Evolutionary conservation across 2,888 invertebrate species (phyloP), one percentile per base, ranked within the genome.

Genomic region (Cataglyphis albicans): DNA sequence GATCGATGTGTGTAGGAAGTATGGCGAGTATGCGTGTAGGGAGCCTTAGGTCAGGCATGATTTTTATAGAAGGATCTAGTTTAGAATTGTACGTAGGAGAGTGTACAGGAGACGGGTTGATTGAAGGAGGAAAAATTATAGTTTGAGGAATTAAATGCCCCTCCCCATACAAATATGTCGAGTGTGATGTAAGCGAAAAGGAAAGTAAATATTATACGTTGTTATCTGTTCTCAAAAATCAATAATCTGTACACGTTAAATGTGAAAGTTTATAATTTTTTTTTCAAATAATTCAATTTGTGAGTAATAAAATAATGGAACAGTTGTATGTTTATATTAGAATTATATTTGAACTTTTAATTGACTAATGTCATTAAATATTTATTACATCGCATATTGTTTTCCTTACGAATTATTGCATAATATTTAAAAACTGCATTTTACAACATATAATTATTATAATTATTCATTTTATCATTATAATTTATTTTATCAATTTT

Each of bases 1-100:
- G 65, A 75, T 75, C 76, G 65, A 75, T 38, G 76, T 65, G 64
- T 75, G 76, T 65, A 65, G 65, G 76, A 55, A 76, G 67, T 76
- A 65, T 55, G 67, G 67, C 65, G 65, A n/a, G 76, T 65, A 65
- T 55, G 61, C 32, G 76, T 65, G 65, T 55, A 55, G 65, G 38
- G 38, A 65, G 76, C 65, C 75, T 75, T 64, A 64, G 75, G 48
- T 64, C 76, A 76, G n/a, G n/a, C 55, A 38, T n/a, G 29, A 52
- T 55, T 55, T 65, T 65, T 63, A 18, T 76, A 29, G 25, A 9
- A 9, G n/a, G 21, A 2, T 41, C 38, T 6, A 10, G 15, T 12
- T 7, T 52, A 1, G 12, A 52, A 25, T 12, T n/a, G 59, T 59
- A 6, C 18, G 74, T 48, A 52, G 38, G 65, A 38, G 38, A 52